Evolutionary conservation across 2,113 vertebrate species (phyloP), one percentile per base, ranked within the genome.

Genomic region (Hemichromis elongatus): DNA sequence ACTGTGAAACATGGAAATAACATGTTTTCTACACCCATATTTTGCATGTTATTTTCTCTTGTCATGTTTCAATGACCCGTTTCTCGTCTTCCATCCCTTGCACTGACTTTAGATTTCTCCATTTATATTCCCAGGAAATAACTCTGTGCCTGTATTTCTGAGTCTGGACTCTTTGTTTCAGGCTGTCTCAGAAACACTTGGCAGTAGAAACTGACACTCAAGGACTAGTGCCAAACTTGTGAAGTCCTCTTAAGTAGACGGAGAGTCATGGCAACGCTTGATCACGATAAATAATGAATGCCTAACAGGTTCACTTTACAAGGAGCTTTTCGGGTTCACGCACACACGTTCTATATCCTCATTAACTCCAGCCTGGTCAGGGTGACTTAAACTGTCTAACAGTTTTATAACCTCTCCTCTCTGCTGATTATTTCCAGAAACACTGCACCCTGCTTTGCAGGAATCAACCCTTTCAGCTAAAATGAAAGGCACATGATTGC

Each of bases 41-140:
- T 33, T 55, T 40, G 10, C 26, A 12, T 57, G 12, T 28, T 40
- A 12, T 56, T 63, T 59, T 24, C 7, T 75, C 33, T 52, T 45
- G 37, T 47, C 24, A 66, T 66, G 61, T 66, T 19, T 40, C 33
- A 63, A 6, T n/a, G 33, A 63, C 33, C 37, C 16, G 21, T 26
- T n/a, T 45, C 21, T 21, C 13, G 55, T 28, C 18, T n/a, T 45
- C 2, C 50, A 19, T 82, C 30, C 18, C 12, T 33, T 47, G 82
- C 33, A 87, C 95, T 97, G 95, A 97, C 96, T 81, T 97, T 97
- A 92, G 97, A 79, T 82, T 96, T 82, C 96, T 97, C 81, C 95
- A 83, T 95, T 96, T 96, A 97, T 98, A 88, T 97, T 97, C 94
- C 97, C 70, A 96, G 13, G 37, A 93, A 63, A 96, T 97, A 97